Evolutionary conservation across 2,113 vertebrate species (phyloP).

Genomic region (Oriolus oriolus): DNA sequence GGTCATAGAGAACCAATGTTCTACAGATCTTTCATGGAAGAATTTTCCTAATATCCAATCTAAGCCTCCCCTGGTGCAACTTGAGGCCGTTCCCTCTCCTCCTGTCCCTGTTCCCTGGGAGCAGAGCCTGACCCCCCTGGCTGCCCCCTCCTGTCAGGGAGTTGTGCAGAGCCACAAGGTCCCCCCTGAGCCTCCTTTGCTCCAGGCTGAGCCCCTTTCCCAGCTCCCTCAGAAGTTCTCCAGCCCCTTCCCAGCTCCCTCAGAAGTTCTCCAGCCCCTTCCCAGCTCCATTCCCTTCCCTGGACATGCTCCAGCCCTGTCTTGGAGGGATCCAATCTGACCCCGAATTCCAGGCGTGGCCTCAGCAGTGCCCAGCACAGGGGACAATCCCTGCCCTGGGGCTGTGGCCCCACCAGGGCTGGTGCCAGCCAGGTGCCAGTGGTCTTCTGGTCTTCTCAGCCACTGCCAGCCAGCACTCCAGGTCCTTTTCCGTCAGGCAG

Average conservation of each 20-base stretch:
- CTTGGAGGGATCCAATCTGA: not conserved
- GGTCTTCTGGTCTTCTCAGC: not conserved
- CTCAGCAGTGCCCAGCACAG: not conserved
- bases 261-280: not conserved
- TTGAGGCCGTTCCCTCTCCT: fast-evolving
- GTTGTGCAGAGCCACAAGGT: not conserved
- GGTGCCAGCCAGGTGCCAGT: not conserved
- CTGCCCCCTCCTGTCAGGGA: not conserved
- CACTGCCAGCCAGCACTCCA: not conserved
- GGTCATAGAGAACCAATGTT: too few species aligned
- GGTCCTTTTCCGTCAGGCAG: not conserved
- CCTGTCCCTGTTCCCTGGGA: not conserved
- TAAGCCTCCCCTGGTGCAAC: fast-evolving
- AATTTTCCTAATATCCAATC: not conserved
- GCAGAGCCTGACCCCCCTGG: fast-evolving
- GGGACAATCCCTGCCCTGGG: not conserved
- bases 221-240: not conserved
- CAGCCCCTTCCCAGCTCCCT: not conserved
- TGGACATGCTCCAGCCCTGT: not conserved
- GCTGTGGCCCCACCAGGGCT: not conserved
- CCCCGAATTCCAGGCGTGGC: not conserved
- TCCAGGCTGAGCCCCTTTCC: not conserved
- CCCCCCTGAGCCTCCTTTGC: not conserved
- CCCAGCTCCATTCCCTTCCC: not conserved
- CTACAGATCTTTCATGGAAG: not conserved